Evolutionary conservation across 2,797 vertebrate genomes (phyloP), one percentile per base, ranked within the genome.

Genomic region (Acrossocheilus fasciatus): DNA sequence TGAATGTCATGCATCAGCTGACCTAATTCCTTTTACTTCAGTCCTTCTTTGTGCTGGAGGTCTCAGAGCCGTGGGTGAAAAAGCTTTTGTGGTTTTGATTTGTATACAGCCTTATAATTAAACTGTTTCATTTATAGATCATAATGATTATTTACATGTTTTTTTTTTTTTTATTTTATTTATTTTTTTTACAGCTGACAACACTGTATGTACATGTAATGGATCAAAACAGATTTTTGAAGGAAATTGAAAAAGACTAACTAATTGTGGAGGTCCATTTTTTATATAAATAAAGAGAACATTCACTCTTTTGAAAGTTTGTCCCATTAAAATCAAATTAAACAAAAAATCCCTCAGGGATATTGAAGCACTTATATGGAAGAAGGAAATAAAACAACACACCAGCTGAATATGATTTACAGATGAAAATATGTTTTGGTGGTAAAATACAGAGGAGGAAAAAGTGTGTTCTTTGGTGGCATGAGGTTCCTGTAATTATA

Each of bases 401-500:
- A 79, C 7, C 72, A 84, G 47, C 43, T 36, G 73, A 86, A 87
- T 84, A 78, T 80, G 66, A 86, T 88, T 89, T 87, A 90, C 77
- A 72, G 62, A 88, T 62, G 26, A 90, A 86, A 83, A 88, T 75
- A 87, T 72, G 69, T 78, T 87, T 84, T 4, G 9, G 78, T 12
- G 23, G 39, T 82, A 43, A 88, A 89, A 88, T 81, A 86, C 30
- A 4, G 74, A 57, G 17, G 52, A 70, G 69, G 69, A 72, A 80
- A 79, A 78, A 17, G 64, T 39, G n/a, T 75, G 76, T 82, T 57
- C 78, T 83, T 69, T 47, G 52, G 64, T 91, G 83, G 88, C 89
- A 88, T 90, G 82, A 88, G 87, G 79, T 89, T 83, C 23, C 26
- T 79, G 72, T 92, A 91, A 94, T 92, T 82, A 90, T 87, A 74